Evolutionary conservation across 2,113 vertebrate species (phyloP), one percentile per base, ranked within the genome.

Genomic region (Lagopus muta): DNA sequence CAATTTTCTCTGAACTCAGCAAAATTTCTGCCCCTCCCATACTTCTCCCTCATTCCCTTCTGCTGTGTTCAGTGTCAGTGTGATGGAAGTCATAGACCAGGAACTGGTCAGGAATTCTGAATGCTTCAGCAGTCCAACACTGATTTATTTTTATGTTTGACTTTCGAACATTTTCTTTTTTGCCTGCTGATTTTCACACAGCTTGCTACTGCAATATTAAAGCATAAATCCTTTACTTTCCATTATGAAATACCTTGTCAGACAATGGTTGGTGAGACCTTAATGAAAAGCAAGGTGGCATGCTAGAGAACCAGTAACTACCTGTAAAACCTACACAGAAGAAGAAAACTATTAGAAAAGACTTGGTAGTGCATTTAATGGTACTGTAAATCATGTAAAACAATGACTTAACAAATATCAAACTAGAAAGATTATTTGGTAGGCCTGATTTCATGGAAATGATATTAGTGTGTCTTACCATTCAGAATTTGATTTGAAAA

Each of bases 401-500:
- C 19, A 43, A 7, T 66, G 22, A 48, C 8, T 70, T 47, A 71
- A 66, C 38, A 86, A 76, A 69, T 75, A 58, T 24, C 36, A 30
- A 72, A 30, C 21, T 48, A 28, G 11, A 32, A 81, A 72, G 43
- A 40, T 88, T 22, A 52, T 64, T 24, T 72, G 30, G 7, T 72
- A 43, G 43, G 17, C 40, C 38, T 86, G 48, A 81, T 81, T 93
- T 81, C 76, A 40, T 83, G 82, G 43, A 48, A 47, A 13, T 74
- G 79, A 80, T 90, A 43, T 20, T 74, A 24, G 21, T 47, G n/a
- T 34, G 19, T 90, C 27, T 72, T 65, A 13, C n/a, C 80, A 10
- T 78, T 90, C 18, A 38, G 13, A 95, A 91, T 94, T 82, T 70
- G 13, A 32, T 86, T 77, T 81, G 30, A 76, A 81, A 95, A 73